Conservation (phyloP, 2,888 invertebrate genomes). For the Epistrophe grossulariae region DNA sequence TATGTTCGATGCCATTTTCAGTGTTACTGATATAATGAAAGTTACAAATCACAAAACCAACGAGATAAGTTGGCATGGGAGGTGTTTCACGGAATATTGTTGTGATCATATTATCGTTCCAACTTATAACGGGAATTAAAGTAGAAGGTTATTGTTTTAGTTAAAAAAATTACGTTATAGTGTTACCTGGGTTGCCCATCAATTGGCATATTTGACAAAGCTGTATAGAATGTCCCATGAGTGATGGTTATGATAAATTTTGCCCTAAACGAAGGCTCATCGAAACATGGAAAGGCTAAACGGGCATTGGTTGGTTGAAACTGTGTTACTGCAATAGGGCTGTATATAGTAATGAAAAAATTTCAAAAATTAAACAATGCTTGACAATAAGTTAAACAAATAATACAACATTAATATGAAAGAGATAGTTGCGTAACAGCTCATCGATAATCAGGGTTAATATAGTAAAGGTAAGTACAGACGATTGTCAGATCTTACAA, state of each 20-base stretch:
- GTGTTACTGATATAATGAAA: slow-evolving; percentile 83
- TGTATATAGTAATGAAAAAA: slow-evolving; percentile 82
- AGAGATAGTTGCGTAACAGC: no score
- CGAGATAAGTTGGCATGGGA: slow-evolving; percentile 91
- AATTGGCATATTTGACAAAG: slow-evolving; percentile 83
- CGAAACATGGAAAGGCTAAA: slow-evolving; percentile 96
- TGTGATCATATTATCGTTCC: slow-evolving; percentile 77
- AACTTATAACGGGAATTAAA: not conserved
- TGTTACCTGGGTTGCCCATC: slow-evolving; percentile 70
- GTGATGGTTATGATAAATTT: slow-evolving; percentile 88
- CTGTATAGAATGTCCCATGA: slow-evolving; percentile 83
- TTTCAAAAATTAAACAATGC: no score
- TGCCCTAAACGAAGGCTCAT: slow-evolving; percentile 96
- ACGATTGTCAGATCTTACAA: no score
- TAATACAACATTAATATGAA: no score
- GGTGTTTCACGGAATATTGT: slow-evolving; percentile 85
- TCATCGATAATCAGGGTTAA: no score
- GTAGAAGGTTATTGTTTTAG: not conserved
- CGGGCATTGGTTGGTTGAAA: slow-evolving; percentile 97
- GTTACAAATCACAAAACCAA: slow-evolving; percentile 91
- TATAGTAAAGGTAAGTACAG: no score
- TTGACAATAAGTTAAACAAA: no score
- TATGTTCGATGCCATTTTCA: slow-evolving; percentile 81
- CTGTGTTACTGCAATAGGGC: slow-evolving; percentile 93
- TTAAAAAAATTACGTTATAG: not conserved